These are phyloP conservation scores for Dufourea novaeangliae DNA, from an alignment of 1,140 invertebrate genomes.

Conservation along the genomic window DNA sequence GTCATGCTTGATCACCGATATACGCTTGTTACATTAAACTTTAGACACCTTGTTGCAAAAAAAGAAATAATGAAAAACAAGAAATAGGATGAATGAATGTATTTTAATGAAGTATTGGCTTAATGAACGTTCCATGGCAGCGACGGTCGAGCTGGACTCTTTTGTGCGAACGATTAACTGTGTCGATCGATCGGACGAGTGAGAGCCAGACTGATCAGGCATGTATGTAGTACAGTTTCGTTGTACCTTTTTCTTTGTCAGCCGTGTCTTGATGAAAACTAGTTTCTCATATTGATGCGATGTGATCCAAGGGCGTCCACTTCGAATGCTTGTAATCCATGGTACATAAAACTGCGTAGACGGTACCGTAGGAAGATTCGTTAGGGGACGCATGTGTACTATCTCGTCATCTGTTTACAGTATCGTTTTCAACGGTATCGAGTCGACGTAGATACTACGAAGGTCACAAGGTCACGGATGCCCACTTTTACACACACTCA, in stretches of 20 bases:
- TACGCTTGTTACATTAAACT: background rate
- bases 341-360: conserved; percentile 61
- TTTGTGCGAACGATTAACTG: conserved; percentile 21
- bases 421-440: conserved; percentile 28
- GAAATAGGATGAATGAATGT: background rate
- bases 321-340: conserved; percentile 55
- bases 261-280: conserved; percentile 60
- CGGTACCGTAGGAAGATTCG: conserved; percentile 33
- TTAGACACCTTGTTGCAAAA: background rate
- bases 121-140: background rate
- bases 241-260: conserved; percentile 41
- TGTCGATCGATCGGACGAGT: conserved; percentile 16
- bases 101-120: background rate
- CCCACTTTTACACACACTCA: background rate
- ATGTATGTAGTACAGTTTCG: conserved; percentile 43
- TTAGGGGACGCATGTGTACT: background rate
- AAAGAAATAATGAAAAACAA: background rate
- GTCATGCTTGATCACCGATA: background rate
- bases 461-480: conserved; percentile 56
- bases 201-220: conserved; percentile 17
- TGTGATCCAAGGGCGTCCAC: conserved; percentile 70
- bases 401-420: conserved; percentile 35
- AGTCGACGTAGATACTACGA: background rate
- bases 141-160: background rate
- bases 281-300: conserved; percentile 58